Conservation (phyloP, 1,140 invertebrate species). For the Zaprionus africanus region DNA sequence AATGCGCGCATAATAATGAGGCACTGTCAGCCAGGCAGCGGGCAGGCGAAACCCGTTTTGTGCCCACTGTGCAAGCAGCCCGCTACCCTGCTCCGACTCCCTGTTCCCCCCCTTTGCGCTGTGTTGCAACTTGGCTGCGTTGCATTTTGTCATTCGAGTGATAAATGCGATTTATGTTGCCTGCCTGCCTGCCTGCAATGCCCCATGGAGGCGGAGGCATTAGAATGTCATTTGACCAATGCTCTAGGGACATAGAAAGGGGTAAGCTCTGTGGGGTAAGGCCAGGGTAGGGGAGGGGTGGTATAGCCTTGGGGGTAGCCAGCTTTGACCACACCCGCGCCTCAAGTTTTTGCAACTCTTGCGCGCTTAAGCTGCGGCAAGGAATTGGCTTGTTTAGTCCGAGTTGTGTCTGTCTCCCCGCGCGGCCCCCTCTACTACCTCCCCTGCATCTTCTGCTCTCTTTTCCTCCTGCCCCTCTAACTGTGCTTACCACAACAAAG, state of each 20-base stretch:
- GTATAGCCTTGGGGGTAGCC: not conserved
- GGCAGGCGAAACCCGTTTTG: conserved; percentile 62
- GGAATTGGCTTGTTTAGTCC: conserved; percentile 45
- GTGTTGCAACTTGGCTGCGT: conserved; percentile 30
- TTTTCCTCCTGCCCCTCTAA: conserved; percentile 31
- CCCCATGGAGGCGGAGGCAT: conserved; percentile 51
- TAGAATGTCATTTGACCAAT: conserved; percentile 68
- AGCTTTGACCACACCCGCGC: conserved; percentile 25
- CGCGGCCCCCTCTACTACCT: not conserved
- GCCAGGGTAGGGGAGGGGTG: too few species aligned
- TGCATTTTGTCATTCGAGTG: conserved; percentile 75
- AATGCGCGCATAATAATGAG: conserved; percentile 82
- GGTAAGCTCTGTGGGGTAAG: not conserved
- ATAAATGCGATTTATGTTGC: conserved; percentile 68
- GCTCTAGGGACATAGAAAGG: not conserved
- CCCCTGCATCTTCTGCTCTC: not conserved
- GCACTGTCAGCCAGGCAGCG: conserved; percentile 28
- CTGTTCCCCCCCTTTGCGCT: not conserved
- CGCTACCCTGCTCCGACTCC: not conserved
- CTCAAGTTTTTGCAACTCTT: conserved; percentile 21
- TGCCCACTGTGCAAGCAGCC: conserved; percentile 40
- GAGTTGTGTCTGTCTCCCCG: conserved; percentile 14
- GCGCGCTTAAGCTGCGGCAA: conserved; percentile 16
- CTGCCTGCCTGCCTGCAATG: conserved; percentile 19
- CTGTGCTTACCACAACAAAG: conserved; percentile 71